Evolutionary conservation across 2,888 invertebrate genomes (phyloP).

Genomic region (Malthinus seriepunctatus): DNA sequence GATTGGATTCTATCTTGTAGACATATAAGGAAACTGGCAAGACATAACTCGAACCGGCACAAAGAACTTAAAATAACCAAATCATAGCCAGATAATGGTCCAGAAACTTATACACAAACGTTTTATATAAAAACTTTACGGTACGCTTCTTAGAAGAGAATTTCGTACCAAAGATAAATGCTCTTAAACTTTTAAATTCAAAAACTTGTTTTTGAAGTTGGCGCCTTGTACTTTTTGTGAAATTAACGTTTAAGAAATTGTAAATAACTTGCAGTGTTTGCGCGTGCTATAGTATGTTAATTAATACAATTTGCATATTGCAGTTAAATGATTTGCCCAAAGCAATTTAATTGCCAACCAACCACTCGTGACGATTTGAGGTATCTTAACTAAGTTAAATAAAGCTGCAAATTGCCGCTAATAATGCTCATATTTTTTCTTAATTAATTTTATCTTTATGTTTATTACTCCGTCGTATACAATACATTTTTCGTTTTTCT

Average conservation of each 20-base stretch:
- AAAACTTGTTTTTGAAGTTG: conserved; percentile 18
- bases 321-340: conserved; percentile 11
- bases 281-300: conserved; percentile 24
- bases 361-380: not conserved
- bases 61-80: conserved; percentile 24
- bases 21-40: conserved; percentile 35
- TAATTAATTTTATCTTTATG: no score
- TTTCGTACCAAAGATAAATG: conserved; percentile 2
- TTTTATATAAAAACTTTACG: conserved; percentile 10
- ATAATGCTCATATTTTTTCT: no score
- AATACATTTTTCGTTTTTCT: not conserved
- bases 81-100: conserved; percentile 18
- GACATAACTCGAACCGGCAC: conserved; percentile 27
- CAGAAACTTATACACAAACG: conserved; percentile 18
- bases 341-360: conserved; percentile 14
- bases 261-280: not conserved
- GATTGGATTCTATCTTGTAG: conserved; percentile 35
- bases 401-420: no score
- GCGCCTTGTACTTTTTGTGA: conserved; percentile 22
- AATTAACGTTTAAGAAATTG: conserved; percentile 9
- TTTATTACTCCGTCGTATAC: not conserved
- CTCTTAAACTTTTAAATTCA: conserved; percentile 17
- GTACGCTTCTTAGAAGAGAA: conserved; percentile 15
- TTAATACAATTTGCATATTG: conserved; percentile 18
- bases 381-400: no score